Conservation (phyloP, 2,888 invertebrate genomes). For the Ryuthela nishihirai region DNA sequence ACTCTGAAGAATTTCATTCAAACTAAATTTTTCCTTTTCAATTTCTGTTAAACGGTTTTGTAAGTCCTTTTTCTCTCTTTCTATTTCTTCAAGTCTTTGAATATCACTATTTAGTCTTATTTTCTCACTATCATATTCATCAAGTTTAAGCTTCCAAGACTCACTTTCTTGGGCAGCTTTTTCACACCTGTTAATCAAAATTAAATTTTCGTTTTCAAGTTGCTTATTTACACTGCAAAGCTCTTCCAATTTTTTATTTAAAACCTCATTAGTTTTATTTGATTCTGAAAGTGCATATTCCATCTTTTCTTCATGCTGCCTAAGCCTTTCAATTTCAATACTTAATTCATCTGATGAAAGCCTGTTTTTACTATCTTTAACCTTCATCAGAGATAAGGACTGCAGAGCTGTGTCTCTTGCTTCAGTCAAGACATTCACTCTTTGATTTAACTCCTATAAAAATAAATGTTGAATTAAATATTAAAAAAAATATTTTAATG, state of each 20-base stretch:
- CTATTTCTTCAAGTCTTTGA: slow-evolving; percentile 9
- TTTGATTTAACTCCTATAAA: slow-evolving; percentile 13
- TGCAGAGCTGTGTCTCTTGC: slow-evolving; percentile 18
- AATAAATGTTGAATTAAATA: background rate
- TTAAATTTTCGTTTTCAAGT: background rate
- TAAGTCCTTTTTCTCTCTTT: background rate
- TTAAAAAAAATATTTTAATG: background rate
- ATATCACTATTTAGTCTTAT: no score
- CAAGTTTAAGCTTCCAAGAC: background rate
- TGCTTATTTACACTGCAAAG: slow-evolving; percentile 1
- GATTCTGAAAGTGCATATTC: slow-evolving; percentile 1
- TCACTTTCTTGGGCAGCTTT: background rate
- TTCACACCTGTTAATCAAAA: background rate
- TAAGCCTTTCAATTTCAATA: slow-evolving; percentile 8
- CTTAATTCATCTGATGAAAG: no score
- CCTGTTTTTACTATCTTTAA: no score
- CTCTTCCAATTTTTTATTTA: background rate
- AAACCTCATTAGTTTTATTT: slow-evolving; percentile 1
- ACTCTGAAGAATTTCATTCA: slow-evolving; percentile 9
- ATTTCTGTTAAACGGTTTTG: background rate
- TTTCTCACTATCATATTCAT: slow-evolving; percentile 6
- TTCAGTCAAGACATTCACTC: slow-evolving; percentile 6
- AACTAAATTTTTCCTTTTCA: slow-evolving; percentile 10
- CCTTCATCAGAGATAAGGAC: no score
- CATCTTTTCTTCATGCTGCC: slow-evolving; percentile 10